These are phyloP conservation scores for Uropsilus gracilis DNA, from an alignment of 2,113 vertebrate species.

Conservation along the genomic window DNA sequence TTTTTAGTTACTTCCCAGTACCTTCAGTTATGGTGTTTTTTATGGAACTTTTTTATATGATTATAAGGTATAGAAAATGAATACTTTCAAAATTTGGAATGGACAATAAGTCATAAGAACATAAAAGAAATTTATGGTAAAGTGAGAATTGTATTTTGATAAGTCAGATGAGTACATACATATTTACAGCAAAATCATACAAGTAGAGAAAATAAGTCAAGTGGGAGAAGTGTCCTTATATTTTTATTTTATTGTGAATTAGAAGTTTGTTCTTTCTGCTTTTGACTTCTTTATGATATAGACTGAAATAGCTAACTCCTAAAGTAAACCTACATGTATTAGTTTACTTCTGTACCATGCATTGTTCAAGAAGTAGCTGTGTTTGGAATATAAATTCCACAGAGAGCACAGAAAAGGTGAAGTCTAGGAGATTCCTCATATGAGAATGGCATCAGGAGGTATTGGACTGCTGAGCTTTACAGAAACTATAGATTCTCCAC, in stretches of 20 bases:
- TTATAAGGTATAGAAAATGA: background rate
- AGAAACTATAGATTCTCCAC: background rate
- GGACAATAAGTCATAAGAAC: background rate
- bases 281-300: no score
- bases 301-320: background rate
- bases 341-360: background rate
- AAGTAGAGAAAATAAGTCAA: background rate
- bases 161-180: background rate
- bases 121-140: background rate
- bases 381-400: background rate
- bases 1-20: background rate
- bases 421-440: background rate
- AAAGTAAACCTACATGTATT: background rate
- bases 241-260: background rate
- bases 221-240: background rate
- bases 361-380: background rate
- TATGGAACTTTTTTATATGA: constrained; percentile 33
- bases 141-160: background rate
- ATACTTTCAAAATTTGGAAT: background rate
- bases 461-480: background rate
- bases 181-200: background rate
- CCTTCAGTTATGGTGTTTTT: background rate
- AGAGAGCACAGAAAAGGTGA: background rate
- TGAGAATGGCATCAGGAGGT: background rate
- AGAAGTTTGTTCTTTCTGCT: background rate